These are phyloP conservation scores for Ernsta delagoae DNA, from an alignment of 2,888 invertebrate species.

Conservation along the genomic window DNA sequence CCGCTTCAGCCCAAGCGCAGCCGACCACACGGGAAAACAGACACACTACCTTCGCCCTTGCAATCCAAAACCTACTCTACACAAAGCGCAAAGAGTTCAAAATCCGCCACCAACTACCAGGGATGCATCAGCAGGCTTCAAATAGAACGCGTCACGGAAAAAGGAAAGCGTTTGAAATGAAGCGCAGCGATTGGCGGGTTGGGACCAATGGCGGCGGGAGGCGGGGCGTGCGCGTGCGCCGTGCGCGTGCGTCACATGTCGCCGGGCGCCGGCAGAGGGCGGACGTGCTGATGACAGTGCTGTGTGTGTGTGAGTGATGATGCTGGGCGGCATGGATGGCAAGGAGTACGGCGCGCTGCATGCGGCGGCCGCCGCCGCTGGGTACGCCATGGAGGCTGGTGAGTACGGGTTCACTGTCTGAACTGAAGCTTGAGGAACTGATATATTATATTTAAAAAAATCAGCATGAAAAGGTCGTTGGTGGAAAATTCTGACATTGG, in stretches of 20 bases:
- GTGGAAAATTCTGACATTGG: too few species aligned
- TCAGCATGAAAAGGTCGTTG: too few species aligned
- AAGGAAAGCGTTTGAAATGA: constrained; percentile 80
- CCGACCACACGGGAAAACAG: constrained; percentile 80
- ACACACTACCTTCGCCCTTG: constrained; percentile 55
- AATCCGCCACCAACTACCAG: constrained; percentile 43
- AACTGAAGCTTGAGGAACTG: background rate
- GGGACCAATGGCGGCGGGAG: constrained; percentile 74
- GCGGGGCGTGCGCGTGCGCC: constrained; percentile 52
- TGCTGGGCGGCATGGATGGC: constrained; percentile 80
- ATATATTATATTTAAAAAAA: too few species aligned
- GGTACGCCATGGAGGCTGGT: constrained; percentile 76
- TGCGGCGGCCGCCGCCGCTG: constrained; percentile 73
- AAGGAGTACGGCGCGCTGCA: constrained; percentile 83
- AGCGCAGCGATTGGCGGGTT: constrained; percentile 79
- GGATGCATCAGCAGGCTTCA: constrained; percentile 79
- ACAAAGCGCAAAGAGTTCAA: constrained; percentile 40
- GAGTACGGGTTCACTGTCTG: constrained; percentile 44
- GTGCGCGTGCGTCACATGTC: constrained; percentile 54
- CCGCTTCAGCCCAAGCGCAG: constrained; percentile 75
- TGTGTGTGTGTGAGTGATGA: constrained; percentile 61
- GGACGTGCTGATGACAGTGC: constrained; percentile 51
- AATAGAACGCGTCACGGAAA: constrained; percentile 81
- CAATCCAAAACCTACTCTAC: constrained; percentile 43
- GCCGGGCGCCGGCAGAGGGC: constrained; percentile 54